Percentiles rank a stretch among this genome's conserved stretches.
Conservation (phyloP, 2,888 invertebrate genomes). For the Apodemia mormo region DNA sequence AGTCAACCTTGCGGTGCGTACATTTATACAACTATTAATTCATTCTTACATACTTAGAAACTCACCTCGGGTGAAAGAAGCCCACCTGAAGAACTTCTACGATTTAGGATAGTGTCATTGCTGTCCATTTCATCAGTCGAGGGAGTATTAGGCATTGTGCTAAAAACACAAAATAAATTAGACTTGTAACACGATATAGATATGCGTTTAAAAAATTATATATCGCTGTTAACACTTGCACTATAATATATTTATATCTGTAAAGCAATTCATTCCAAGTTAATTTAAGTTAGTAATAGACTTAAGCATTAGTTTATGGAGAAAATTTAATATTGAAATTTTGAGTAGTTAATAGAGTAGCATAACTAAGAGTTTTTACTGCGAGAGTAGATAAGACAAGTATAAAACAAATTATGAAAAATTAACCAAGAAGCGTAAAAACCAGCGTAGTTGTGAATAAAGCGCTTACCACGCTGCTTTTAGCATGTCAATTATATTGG, state of each 20-base stretch:
- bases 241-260: neutral
- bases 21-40: too few species aligned
- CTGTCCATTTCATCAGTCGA: constrained; percentile 85
- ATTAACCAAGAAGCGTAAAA: neutral
- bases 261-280: neutral
- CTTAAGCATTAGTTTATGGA: constrained; percentile 7
- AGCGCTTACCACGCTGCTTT: neutral
- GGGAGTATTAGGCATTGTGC: constrained; percentile 86
- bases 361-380: neutral
- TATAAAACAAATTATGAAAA: neutral
- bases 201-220: neutral
- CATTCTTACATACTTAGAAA: neutral
- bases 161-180: constrained; percentile 41
- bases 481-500: too few species aligned
- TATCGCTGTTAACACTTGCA: neutral
- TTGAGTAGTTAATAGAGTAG: neutral
- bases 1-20: too few species aligned
- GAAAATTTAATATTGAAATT: neutral
- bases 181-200: neutral
- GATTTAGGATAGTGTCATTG: constrained; percentile 78
- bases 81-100: constrained; percentile 91
- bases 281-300: constrained; percentile 3
- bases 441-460: neutral
- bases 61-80: constrained; percentile 90
- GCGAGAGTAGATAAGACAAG: neutral